phyloP scores from a whole-genome alignment of 2,797 vertebrate species.

The Sus cebifrons region DNA sequence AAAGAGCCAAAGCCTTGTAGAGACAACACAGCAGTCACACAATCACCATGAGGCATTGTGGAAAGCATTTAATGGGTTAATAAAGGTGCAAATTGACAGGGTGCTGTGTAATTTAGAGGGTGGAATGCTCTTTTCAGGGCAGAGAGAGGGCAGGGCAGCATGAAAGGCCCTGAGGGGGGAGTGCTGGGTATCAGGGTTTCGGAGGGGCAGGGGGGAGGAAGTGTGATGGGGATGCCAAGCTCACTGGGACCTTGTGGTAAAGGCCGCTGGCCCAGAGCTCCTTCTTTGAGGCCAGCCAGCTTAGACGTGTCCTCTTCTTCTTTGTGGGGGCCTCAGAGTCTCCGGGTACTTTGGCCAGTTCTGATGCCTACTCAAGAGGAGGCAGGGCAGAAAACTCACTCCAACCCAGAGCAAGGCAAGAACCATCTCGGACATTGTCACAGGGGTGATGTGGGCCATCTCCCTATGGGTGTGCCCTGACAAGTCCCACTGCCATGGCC shows the following conservation, averaged over 20 bases:
- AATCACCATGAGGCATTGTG: background rate
- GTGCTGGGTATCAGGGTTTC: background rate
- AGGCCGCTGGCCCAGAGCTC: background rate
- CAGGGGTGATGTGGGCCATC: background rate
- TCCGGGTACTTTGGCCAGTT: background rate
- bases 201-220: background rate
- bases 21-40: background rate
- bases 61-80: background rate
- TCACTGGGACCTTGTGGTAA: no score
- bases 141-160: background rate
- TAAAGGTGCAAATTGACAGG: background rate
- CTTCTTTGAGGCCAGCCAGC: background rate
- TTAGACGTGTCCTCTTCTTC: background rate
- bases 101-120: background rate
- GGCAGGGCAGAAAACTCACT: background rate
- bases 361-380: background rate
- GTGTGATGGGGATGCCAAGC: background rate
- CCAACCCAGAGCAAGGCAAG: background rate
- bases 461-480: slow-evolving; percentile 29
- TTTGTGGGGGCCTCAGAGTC: accelerated
- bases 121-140: background rate
- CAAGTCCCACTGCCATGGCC: background rate
- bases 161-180: background rate
- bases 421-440: background rate
- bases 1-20: background rate